phyloP scores from a whole-genome alignment of 2,797 vertebrate genomes.

The Antrozous pallidus region DNA sequence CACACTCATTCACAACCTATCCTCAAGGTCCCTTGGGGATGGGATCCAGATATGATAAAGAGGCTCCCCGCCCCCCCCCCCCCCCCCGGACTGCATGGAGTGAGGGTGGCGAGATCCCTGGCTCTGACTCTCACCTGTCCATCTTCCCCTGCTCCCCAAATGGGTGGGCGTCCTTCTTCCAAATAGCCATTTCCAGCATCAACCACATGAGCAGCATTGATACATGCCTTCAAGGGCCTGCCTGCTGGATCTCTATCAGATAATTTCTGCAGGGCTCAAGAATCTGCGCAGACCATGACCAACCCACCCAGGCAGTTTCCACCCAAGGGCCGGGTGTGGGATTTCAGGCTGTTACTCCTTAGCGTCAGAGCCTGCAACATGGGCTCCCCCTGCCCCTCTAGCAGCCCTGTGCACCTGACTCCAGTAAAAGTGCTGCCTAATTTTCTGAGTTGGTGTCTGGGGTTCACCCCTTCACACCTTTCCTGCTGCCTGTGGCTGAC shows the following conservation, averaged over 20 bases:
- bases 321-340: too few species aligned
- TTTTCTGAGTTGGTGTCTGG: not conserved
- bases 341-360: not conserved
- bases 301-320: not conserved
- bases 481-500: not conserved
- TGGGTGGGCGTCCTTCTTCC: not conserved
- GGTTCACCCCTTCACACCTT: not conserved
- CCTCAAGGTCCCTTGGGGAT: not conserved
- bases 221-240: accelerated
- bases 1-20: not conserved
- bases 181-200: too few species aligned
- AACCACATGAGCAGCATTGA: not conserved
- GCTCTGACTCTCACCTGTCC: too few species aligned
- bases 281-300: not conserved
- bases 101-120: not conserved
- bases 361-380: not conserved
- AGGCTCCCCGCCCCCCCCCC: too few species aligned
- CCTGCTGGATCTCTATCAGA: not conserved
- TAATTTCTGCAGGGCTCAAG: not conserved
- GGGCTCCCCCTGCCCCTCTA: not conserved
- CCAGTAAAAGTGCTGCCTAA: not conserved
- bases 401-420: not conserved
- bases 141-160: not conserved
- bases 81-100: not conserved
- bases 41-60: not conserved